Evolutionary conservation across 2,797 vertebrate genomes (phyloP).

Genomic region (Clarias laeviceps): DNA sequence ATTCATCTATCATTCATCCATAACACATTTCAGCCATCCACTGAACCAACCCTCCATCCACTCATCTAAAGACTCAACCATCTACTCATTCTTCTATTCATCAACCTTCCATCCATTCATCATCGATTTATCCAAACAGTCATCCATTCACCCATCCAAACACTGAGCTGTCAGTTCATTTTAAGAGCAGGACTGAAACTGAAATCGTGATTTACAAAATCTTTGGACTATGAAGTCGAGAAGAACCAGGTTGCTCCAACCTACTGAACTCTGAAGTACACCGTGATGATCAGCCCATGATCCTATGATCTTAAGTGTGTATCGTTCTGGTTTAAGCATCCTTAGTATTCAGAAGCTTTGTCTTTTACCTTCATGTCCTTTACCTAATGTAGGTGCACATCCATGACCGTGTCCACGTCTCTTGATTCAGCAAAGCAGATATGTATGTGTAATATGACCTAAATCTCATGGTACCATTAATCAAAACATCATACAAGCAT

Average conservation of each 20-base stretch:
- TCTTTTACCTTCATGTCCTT: background rate
- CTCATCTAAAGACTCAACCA: background rate
- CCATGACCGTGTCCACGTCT: background rate
- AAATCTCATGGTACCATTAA: background rate
- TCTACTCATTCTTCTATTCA: background rate
- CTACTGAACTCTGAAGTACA: no score
- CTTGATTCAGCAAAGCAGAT: background rate
- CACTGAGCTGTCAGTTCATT: no score
- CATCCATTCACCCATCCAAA: no score
- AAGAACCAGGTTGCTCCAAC: no score
- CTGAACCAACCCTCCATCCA: background rate
- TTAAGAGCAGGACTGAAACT: no score
- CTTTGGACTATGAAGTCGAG: no score
- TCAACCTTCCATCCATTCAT: background rate
- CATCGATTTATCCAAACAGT: no score
- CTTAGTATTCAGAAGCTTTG: background rate
- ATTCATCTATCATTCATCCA: background rate
- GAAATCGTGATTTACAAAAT: no score
- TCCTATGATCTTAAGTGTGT: no score
- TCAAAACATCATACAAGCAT: background rate
- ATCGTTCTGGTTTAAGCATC: background rate
- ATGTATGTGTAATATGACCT: background rate
- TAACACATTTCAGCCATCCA: background rate
- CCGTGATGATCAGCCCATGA: no score
- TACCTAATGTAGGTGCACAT: background rate